Conservation (phyloP, 2,888 invertebrate genomes). For the Tromatobia lineatoria region DNA sequence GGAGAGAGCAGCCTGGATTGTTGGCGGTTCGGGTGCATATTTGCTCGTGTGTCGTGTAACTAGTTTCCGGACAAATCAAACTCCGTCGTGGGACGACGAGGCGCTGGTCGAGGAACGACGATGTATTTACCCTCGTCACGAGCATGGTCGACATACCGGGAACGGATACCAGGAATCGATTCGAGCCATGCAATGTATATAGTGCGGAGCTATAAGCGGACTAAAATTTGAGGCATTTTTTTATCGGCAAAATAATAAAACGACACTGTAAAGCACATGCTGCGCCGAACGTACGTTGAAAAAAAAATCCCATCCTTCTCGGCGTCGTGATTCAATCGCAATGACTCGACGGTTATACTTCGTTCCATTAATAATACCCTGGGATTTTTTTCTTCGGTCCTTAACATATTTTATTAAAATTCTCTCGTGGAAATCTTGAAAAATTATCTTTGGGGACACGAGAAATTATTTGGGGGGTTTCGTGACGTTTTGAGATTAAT, state of each 20-base stretch:
- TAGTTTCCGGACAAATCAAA: conserved; percentile 70
- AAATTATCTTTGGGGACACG: neutral
- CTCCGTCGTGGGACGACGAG: conserved; percentile 34
- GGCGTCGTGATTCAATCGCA: conserved; percentile 34
- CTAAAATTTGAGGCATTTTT: conserved; percentile 2
- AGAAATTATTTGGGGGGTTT: neutral
- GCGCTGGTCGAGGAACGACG: conserved; percentile 39
- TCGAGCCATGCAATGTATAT: neutral
- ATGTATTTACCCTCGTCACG: conserved; percentile 67
- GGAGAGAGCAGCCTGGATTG: conserved; percentile 34
- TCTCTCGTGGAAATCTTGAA: neutral
- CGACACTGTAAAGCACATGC: neutral
- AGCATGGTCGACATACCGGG: conserved; percentile 58
- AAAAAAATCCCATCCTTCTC: neutral
- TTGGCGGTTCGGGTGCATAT: conserved; percentile 61
- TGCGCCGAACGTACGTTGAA: neutral
- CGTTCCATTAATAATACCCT: conserved; percentile 52
- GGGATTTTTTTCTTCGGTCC: neutral
- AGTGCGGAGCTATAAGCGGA: neutral
- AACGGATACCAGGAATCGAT: conserved; percentile 60
- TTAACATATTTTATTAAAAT: neutral
- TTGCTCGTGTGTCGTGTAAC: conserved; percentile 68
- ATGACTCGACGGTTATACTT: conserved; percentile 55
- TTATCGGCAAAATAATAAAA: neutral
- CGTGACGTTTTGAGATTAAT: neutral